Percentiles rank a stretch among this genome's conserved stretches.
Conservation (phyloP, 2,113 vertebrate genomes). For the Prolemur simus region DNA sequence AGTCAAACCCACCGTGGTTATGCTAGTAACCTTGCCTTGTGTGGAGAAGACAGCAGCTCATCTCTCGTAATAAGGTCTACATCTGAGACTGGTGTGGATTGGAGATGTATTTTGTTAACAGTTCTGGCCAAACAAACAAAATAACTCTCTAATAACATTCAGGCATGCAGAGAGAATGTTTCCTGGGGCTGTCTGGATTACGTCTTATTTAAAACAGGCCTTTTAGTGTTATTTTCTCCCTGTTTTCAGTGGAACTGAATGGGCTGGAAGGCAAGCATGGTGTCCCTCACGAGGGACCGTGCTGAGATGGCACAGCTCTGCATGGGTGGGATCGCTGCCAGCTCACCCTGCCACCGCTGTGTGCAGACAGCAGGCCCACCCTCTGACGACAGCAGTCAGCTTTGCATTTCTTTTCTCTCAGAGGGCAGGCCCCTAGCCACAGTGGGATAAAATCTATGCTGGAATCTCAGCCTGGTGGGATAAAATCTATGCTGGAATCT, state of each 20-base stretch:
- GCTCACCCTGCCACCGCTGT: neutral
- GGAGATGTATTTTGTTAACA: neutral
- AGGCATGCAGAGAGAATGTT: neutral
- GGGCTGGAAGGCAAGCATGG: neutral
- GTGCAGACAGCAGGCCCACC: neutral
- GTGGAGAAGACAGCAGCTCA: neutral
- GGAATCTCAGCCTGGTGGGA: neutral
- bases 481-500: neutral
- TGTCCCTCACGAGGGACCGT: fast-evolving
- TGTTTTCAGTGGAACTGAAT: neutral
- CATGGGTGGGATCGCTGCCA: fast-evolving
- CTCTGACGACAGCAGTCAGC: neutral
- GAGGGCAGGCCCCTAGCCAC: neutral
- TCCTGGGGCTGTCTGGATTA: neutral
- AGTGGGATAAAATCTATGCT: neutral
- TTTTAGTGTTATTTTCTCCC: neutral
- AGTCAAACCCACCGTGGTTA: neutral
- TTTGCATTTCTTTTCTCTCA: neutral
- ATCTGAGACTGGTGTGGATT: neutral
- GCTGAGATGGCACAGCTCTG: neutral
- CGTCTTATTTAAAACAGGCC: neutral
- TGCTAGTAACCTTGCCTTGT: neutral
- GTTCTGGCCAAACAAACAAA: constrained; percentile 20
- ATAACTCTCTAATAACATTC: neutral
- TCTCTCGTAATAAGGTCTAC: neutral